Evolutionary conservation across 2,888 invertebrate genomes (phyloP).

Genomic region (Pseudeuparius sepicola): DNA sequence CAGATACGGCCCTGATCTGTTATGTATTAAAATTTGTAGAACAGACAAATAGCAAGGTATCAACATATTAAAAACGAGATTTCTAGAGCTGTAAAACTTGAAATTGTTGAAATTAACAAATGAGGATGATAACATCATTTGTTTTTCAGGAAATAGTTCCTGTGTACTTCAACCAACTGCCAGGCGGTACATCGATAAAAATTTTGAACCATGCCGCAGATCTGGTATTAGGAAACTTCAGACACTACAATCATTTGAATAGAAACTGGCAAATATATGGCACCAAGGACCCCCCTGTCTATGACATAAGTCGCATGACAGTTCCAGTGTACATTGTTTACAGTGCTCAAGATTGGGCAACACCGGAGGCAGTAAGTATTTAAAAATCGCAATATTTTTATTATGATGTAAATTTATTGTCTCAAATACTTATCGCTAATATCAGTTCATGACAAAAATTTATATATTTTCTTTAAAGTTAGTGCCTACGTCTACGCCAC

Average conservation of each 20-base stretch:
- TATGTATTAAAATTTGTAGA: too few species aligned
- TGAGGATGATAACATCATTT: constrained; percentile 3
- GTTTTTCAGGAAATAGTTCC: constrained; percentile 32
- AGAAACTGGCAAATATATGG: constrained; percentile 42
- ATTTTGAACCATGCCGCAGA: constrained; percentile 34
- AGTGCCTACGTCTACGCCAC: too few species aligned
- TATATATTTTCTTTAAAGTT: too few species aligned
- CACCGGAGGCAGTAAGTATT: constrained; percentile 41
- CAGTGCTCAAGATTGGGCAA: constrained; percentile 47
- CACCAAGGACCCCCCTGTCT: constrained; percentile 42
- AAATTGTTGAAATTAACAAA: too few species aligned
- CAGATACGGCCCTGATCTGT: too few species aligned
- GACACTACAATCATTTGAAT: constrained; percentile 43
- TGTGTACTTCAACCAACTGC: constrained; percentile 35
- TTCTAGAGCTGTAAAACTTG: too few species aligned
- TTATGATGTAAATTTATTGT: neutral
- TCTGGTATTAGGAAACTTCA: constrained; percentile 37
- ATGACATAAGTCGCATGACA: constrained; percentile 41
- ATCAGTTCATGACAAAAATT: too few species aligned
- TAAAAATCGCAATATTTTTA: neutral
- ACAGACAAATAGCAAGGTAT: too few species aligned
- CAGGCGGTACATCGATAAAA: constrained; percentile 35
- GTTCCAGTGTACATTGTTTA: constrained; percentile 47
- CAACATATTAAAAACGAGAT: too few species aligned
- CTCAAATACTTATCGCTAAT: neutral